Percentiles rank a stretch among this genome's conserved stretches.
Evolutionary conservation across 2,888 invertebrate genomes (phyloP).

Genomic region (Hecatera dysodea): DNA sequence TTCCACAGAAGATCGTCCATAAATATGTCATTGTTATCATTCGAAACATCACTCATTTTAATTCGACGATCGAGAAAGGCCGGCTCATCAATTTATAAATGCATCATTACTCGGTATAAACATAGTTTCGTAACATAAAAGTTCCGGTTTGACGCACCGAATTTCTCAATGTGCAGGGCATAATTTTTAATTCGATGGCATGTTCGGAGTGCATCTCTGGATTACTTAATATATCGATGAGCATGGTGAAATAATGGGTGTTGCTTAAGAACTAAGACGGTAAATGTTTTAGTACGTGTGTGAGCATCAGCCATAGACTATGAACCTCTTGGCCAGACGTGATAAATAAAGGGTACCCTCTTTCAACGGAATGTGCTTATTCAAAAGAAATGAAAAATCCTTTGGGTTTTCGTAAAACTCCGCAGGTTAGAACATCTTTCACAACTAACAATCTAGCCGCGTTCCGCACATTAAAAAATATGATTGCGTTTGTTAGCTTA

Average conservation of each 20-base stretch:
- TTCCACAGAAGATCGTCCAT: constrained; percentile 66
- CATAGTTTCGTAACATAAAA: constrained; percentile 66
- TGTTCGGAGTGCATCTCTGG: constrained; percentile 68
- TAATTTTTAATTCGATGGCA: constrained; percentile 80
- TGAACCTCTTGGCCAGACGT: constrained; percentile 36
- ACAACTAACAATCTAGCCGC: constrained; percentile 19
- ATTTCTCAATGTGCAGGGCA: constrained; percentile 77
- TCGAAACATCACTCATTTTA: constrained; percentile 85
- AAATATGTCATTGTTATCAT: constrained; percentile 82
- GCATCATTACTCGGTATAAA: constrained; percentile 81
- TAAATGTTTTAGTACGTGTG: constrained; percentile 52
- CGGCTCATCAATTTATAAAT: constrained; percentile 83
- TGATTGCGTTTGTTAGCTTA: constrained; percentile 23
- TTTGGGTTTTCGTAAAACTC: constrained; percentile 21
- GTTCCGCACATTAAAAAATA: constrained; percentile 10
- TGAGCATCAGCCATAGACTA: constrained; percentile 50
- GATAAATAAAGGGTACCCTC: constrained; percentile 32
- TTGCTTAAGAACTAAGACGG: constrained; percentile 57
- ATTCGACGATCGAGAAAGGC: constrained; percentile 76
- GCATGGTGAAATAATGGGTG: constrained; percentile 64
- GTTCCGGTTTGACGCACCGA: constrained; percentile 78
- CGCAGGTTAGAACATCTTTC: not conserved
- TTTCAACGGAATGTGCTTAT: constrained; percentile 20
- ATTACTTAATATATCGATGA: constrained; percentile 69
- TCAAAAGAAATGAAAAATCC: constrained; percentile 20